These are phyloP conservation scores for Agapornis roseicollis DNA, from an alignment of 2,113 vertebrate genomes.

Conservation along the genomic window DNA sequence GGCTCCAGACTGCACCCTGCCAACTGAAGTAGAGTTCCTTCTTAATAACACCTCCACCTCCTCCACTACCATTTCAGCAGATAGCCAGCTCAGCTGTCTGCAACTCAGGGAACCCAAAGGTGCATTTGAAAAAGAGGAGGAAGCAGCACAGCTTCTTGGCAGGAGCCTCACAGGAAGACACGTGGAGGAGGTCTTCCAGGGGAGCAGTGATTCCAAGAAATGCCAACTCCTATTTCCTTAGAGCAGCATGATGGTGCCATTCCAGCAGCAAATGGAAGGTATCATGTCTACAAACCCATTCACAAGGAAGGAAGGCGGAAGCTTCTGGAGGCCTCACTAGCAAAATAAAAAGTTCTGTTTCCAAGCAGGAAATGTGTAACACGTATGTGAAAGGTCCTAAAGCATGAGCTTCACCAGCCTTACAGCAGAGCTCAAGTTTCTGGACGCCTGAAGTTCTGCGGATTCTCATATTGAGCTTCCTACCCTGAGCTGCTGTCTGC, in stretches of 20 bases:
- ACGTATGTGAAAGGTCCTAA: accelerated
- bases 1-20: neutral
- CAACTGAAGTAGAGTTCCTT: neutral
- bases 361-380: neutral
- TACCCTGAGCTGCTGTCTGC: neutral
- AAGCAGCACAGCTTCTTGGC: neutral
- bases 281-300: neutral
- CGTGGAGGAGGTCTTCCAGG: neutral
- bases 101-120: neutral
- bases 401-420: neutral
- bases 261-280: neutral
- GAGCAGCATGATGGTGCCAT: neutral
- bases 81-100: neutral
- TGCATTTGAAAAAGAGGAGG: neutral
- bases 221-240: neutral
- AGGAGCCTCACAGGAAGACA: neutral
- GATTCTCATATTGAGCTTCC: neutral
- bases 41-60: neutral
- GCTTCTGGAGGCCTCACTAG: neutral
- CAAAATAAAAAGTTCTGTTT: neutral
- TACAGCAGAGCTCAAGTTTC: neutral
- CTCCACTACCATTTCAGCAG: accelerated
- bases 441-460: neutral
- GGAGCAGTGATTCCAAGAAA: accelerated
- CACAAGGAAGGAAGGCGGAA: neutral